Percentiles rank a stretch among this genome's conserved stretches.
Conservation (phyloP, 1,140 invertebrate genomes). For the Cydia fagiglandana region DNA sequence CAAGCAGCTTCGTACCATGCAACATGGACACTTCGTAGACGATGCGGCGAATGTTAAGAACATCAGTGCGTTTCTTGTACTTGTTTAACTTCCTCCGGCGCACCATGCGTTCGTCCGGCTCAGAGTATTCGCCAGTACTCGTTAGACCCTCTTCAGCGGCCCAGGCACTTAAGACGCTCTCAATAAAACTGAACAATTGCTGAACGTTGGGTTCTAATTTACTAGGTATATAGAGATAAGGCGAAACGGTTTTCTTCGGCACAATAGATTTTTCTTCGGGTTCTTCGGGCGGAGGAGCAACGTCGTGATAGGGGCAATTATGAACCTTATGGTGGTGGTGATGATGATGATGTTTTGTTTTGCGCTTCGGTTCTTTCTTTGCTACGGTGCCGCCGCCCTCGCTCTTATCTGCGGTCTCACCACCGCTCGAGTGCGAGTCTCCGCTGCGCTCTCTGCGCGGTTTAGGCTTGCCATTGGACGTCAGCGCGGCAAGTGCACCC, state of each 20-base stretch:
- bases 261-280: conserved; percentile 64
- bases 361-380: conserved; percentile 55
- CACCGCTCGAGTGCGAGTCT: conserved; percentile 73
- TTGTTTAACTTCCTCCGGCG: conserved; percentile 82
- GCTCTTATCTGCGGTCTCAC: conserved; percentile 67
- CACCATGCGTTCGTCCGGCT: conserved; percentile 82
- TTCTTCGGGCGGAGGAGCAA: conserved; percentile 66
- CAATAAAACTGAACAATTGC: conserved; percentile 87
- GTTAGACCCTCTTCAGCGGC: conserved; percentile 84
- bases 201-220: conserved; percentile 86
- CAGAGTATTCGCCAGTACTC: conserved; percentile 83
- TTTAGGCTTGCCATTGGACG: conserved; percentile 60
- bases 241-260: conserved; percentile 71
- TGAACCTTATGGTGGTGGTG: conserved; percentile 73
- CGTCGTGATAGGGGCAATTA: conserved; percentile 70
- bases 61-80: conserved; percentile 82
- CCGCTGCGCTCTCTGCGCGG: conserved; percentile 63
- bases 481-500: conserved; percentile 64
- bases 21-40: conserved; percentile 84
- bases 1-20: conserved; percentile 81
- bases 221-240: conserved; percentile 77
- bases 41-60: conserved; percentile 82
- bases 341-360: conserved; percentile 65
- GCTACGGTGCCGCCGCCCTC: conserved; percentile 55
- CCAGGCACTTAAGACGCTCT: conserved; percentile 84